These are phyloP conservation scores for Hypomecis punctinalis DNA, from an alignment of 2,888 invertebrate species.

Conservation along the genomic window DNA sequence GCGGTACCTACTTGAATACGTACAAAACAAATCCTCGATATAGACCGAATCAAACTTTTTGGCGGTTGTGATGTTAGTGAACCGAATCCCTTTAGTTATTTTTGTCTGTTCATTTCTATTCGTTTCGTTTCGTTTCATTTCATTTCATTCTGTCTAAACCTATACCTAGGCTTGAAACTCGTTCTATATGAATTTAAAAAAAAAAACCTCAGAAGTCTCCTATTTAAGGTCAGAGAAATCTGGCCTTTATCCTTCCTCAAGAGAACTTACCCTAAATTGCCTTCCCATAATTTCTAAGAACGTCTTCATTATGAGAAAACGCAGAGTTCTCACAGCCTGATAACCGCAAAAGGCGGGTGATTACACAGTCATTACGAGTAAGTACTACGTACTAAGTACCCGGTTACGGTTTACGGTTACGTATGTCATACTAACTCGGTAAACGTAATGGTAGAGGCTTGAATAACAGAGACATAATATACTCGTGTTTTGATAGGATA, in stretches of 20 bases:
- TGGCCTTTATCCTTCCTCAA: conserved; percentile 4
- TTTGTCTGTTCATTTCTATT: too few species aligned
- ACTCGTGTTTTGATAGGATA: background rate
- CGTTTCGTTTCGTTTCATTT: too few species aligned
- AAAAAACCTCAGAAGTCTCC: too few species aligned
- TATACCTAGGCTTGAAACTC: too few species aligned
- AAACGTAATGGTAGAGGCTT: background rate
- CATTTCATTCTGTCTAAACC: too few species aligned
- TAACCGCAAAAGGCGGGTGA: conserved; percentile 33
- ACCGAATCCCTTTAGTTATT: too few species aligned
- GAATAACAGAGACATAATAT: background rate
- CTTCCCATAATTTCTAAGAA: conserved; percentile 4
- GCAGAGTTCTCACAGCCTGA: conserved; percentile 39
- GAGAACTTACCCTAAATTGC: conserved; percentile 10
- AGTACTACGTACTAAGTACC: conserved; percentile 14
- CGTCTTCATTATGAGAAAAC: conserved; percentile 6
- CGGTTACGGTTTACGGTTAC: conserved; percentile 25
- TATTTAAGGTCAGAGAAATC: conserved; percentile 7
- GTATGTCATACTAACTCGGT: conserved; percentile 3
- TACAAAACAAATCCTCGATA: too few species aligned
- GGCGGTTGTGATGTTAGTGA: too few species aligned
- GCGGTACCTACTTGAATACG: too few species aligned
- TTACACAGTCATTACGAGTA: conserved; percentile 35
- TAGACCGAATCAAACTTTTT: too few species aligned
- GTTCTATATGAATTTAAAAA: too few species aligned